Evolutionary conservation across 2,888 invertebrate species (phyloP), one percentile per base, ranked within the genome.

Genomic region (Lucinisca nassula): DNA sequence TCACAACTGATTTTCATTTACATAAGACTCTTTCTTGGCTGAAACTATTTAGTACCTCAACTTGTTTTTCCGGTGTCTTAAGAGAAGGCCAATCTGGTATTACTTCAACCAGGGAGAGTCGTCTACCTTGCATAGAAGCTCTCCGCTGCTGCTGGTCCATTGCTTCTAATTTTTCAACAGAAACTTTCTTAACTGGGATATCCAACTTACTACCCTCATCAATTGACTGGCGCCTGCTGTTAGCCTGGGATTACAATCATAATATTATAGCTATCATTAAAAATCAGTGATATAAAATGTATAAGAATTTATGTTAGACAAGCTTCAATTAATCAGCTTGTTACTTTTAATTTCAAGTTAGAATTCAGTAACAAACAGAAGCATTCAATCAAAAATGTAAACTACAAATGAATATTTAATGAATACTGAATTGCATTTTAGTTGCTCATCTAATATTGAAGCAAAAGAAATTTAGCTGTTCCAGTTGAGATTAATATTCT

Each of bases 31-130:
- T 14, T 49, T 49, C 14, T 17, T 49, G n/a, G n/a, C n/a, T n/a
- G n/a, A n/a, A n/a, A 27, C n/a, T 61, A 61, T 61, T 58, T 73
- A 90, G 90, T 94, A 95, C 95, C 95, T 95, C 95, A 84, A 90
- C 92, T 85, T 93, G 91, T 84, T 92, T 93, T 84, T 93, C 92
- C 51, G 92, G 89, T 82, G 93, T 91, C 90, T 93, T 92, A 74
- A 98, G 98, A 96, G 97, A 98, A 96, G 99, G 99, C 98, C 99
- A 99, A 97, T 99, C 99, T 96, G 98, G 99, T 97, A 99, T 99
- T 97, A 98, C 97, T 97, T 99, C 99, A 96, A 95, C 95, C 85
- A 95, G 91, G 45, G 95, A 95, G 49, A 95, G 90, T 73, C 95
- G 88, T 67, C 95, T 92, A 78, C 92, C 92, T 81, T 94, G 94